Base-by-base conservation (phyloP, 1,140 invertebrate species). In the Ptiloglossa arizonensis region DNA sequence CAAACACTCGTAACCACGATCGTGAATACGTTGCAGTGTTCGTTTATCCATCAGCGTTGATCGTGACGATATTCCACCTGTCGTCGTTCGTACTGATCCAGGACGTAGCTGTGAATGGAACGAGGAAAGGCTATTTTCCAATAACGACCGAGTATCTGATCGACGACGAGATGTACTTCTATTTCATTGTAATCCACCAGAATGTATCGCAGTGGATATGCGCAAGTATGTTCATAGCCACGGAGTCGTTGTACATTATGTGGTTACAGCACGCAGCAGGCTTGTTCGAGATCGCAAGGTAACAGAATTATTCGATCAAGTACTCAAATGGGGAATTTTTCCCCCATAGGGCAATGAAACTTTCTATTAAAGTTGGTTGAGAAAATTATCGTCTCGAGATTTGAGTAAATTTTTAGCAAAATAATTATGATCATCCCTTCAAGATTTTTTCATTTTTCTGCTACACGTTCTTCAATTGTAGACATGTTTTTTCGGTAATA, bases 221-320 rank as follows among this genome's bases (percentile, higher is more conserved):
- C 13, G 0, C 8, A 2, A 38, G 1, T 11, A 2, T n/a, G 0
- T n/a, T 50, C 2, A 0, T 69, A 27, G 41, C 27, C 2, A 32
- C 19, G 5, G 63, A 82, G 32, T 4, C 57, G 0, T 27, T 73
- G 0, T 1, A 0, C 5, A 24, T 71, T 19, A 44, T 67, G 19
- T 63, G n/a, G 46, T 5, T 69, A 1, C 67, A 82, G 15, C 81
- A 83, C 19, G 38, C 13, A 38, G 27, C 29, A 2, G 22, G 80
- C 5, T 48, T 83, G 15, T 78, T 66, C 29, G 17, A 72, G 13
- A 35, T 82, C 19, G 41, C 52, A 2, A 48, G 80, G 81, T 83
- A 76, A 72, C n/a, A 22, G 17, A 0, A 32, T 32, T 29, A 3
- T n/a, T 22, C 27, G 5, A n/a, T 15, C n/a, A n/a, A n/a, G n/a